phyloP scores from a whole-genome alignment of 2,888 invertebrate genomes.

The Synanthedon formicaeformis region DNA sequence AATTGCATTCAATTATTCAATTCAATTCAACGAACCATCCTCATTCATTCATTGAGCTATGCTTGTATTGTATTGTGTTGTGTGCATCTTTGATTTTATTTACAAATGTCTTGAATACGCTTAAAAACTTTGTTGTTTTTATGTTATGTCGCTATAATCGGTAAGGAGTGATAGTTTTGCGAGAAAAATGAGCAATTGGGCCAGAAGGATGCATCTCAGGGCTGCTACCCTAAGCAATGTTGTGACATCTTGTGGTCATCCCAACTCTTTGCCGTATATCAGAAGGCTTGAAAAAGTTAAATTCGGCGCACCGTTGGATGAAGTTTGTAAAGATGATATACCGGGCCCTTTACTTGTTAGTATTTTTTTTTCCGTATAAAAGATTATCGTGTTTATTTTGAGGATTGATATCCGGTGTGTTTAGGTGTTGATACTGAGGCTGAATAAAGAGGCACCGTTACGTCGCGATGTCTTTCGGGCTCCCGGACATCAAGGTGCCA shows the following conservation, averaged over 20 bases:
- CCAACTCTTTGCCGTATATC: constrained; percentile 82
- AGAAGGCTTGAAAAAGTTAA: constrained; percentile 92
- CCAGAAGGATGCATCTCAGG: constrained; percentile 90
- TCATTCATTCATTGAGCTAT: too few relatives aligned
- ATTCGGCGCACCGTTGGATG: constrained; percentile 91
- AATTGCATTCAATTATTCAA: too few relatives aligned
- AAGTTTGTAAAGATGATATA: constrained; percentile 95
- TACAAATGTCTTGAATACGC: background rate
- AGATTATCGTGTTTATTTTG: background rate
- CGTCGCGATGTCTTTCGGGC: constrained; percentile 95
- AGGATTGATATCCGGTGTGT: constrained; percentile 12
- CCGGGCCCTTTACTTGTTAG: constrained; percentile 91
- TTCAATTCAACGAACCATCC: too few relatives aligned
- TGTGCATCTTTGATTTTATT: background rate
- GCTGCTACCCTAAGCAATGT: constrained; percentile 92
- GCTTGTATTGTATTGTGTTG: too few relatives aligned
- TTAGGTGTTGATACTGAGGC: constrained; percentile 89
- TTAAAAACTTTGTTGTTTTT: background rate
- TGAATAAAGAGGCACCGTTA: constrained; percentile 94
- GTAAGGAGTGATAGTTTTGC: background rate
- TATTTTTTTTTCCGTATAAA: constrained; percentile 19
- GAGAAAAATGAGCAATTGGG: constrained; percentile 85
- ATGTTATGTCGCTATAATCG: background rate
- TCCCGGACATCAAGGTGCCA: constrained; percentile 93
- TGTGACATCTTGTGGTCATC: constrained; percentile 92